These are phyloP conservation scores for Leptarthrus brevirostris DNA, from an alignment of 2,888 invertebrate genomes.

Conservation along the genomic window DNA sequence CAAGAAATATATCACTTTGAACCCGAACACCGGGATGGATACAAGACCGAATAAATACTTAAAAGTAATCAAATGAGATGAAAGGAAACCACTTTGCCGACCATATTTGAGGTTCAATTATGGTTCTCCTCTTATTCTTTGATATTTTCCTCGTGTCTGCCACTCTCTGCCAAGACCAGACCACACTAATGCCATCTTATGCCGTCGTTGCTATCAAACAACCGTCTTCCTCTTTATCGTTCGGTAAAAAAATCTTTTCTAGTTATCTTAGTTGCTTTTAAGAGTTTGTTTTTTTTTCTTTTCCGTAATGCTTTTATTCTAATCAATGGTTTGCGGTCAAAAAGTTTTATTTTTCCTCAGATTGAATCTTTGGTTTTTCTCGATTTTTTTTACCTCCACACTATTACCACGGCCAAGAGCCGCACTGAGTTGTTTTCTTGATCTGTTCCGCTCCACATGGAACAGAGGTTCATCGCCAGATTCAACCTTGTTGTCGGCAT, in stretches of 20 bases:
- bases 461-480: background rate
- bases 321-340: slow-evolving; percentile 37
- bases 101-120: slow-evolving; percentile 3
- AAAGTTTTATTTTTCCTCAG: slow-evolving; percentile 14
- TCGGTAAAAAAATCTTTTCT: slow-evolving; percentile 27
- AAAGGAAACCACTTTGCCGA: background rate
- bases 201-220: background rate
- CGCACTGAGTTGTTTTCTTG: slow-evolving; percentile 17
- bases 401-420: background rate
- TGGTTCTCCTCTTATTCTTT: background rate
- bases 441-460: slow-evolving; percentile 42
- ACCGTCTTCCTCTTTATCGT: background rate
- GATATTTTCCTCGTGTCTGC: background rate
- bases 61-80: background rate
- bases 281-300: background rate
- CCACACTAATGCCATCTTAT: background rate
- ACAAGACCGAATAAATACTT: background rate
- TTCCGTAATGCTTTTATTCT: slow-evolving; percentile 20
- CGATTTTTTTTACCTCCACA: background rate
- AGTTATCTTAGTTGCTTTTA: slow-evolving; percentile 33
- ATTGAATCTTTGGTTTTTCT: slow-evolving; percentile 13
- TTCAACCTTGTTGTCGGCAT: slow-evolving; percentile 1
- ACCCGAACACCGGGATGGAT: background rate
- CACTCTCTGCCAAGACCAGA: background rate
- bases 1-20: background rate